Evolutionary conservation across 2,113 vertebrate genomes (phyloP).

Genomic region (Chionomys nivalis): DNA sequence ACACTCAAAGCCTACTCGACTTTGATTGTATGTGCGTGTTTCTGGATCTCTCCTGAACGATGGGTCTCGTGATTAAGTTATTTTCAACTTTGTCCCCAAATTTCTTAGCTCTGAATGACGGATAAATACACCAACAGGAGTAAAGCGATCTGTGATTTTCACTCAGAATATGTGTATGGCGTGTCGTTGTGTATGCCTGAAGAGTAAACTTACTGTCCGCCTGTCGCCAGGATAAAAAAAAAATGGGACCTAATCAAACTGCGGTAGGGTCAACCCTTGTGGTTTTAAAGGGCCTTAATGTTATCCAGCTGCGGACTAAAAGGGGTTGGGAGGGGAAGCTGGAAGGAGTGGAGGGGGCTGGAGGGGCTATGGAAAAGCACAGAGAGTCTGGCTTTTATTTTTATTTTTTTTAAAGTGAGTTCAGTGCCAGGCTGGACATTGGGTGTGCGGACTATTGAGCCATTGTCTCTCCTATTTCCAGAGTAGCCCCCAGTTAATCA

Average conservation of each 20-base stretch:
- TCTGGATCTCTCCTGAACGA: slow-evolving; percentile 13
- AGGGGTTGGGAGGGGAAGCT: slow-evolving; percentile 78
- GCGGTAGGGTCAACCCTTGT: slow-evolving; percentile 84
- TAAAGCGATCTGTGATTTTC: slow-evolving; percentile 50
- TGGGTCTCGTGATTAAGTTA: slow-evolving; percentile 52
- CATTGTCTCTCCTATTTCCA: slow-evolving; percentile 84
- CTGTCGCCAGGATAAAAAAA: slow-evolving; percentile 76
- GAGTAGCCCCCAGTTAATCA: slow-evolving; percentile 86
- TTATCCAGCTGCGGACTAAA: slow-evolving; percentile 91
- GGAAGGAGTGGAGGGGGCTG: slow-evolving; percentile 80
- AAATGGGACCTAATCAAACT: slow-evolving; percentile 83
- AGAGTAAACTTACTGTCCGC: slow-evolving; percentile 88
- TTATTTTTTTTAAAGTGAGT: slow-evolving; percentile 66
- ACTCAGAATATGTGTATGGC: slow-evolving; percentile 35
- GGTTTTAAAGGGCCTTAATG: slow-evolving; percentile 91
- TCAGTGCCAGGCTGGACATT: slow-evolving; percentile 83
- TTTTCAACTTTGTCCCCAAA: slow-evolving; percentile 57
- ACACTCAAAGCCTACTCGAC: slow-evolving; percentile 46
- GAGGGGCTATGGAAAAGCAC: slow-evolving; percentile 76
- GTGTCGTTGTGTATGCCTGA: slow-evolving; percentile 69
- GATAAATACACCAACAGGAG: not conserved
- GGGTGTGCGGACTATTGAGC: slow-evolving; percentile 81
- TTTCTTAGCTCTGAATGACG: slow-evolving; percentile 23
- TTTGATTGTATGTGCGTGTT: not conserved
- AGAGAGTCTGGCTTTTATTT: slow-evolving; percentile 75